Percentiles rank a stretch among this genome's conserved stretches.
Conservation (phyloP, 2,113 vertebrate genomes). For the Tapirus terrestris region DNA sequence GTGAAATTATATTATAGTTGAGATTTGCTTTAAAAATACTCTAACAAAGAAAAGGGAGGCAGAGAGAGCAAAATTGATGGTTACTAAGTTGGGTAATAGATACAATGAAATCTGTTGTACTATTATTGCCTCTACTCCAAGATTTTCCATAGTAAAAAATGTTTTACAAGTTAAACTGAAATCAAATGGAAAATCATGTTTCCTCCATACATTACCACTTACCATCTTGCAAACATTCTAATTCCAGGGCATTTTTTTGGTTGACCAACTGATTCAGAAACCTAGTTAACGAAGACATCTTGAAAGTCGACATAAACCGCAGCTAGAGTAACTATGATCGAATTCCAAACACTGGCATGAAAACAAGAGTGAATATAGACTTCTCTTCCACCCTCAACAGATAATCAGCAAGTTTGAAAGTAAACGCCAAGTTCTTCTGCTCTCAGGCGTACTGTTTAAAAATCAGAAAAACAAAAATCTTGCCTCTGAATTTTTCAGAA, state of each 20-base stretch:
- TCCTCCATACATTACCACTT: not conserved
- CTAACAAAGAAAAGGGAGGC: not conserved
- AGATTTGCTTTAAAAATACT: not conserved
- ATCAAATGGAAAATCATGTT: not conserved
- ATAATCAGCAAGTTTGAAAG: not conserved
- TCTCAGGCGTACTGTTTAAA: not conserved
- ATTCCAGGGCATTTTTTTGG: not conserved
- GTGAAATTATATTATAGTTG: not conserved
- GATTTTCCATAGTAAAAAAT: not conserved
- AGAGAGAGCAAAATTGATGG: not conserved
- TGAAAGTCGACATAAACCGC: not conserved
- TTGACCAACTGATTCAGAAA: not conserved
- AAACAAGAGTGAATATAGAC: not conserved
- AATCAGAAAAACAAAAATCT: not conserved
- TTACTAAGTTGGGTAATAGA: not conserved
- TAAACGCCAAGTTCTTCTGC: not conserved
- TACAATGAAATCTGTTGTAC: not conserved
- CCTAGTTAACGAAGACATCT: not conserved
- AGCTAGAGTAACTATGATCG: not conserved
- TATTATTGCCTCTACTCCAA: not conserved
- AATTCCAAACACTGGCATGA: not conserved
- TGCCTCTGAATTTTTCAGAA: not conserved
- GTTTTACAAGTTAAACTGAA: not conserved
- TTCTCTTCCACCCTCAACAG: not conserved
- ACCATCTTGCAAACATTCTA: not conserved